These are phyloP conservation scores for Tichodroma muraria DNA, from an alignment of 2,113 vertebrate genomes.

Conservation along the genomic window DNA sequence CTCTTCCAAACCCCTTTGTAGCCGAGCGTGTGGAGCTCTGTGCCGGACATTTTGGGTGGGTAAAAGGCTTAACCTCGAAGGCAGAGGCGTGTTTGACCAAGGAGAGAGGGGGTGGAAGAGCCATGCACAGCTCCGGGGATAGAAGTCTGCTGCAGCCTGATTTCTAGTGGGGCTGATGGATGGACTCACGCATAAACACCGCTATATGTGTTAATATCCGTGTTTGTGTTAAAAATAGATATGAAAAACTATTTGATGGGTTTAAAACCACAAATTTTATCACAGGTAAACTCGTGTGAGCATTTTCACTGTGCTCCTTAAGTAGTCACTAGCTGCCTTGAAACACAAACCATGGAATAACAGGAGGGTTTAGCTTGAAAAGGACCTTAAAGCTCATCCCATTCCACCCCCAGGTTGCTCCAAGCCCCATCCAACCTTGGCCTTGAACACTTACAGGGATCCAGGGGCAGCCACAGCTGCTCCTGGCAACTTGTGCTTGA, in stretches of 20 bases:
- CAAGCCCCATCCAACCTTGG: accelerated
- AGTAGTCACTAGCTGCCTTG: background rate
- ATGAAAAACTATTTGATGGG: background rate
- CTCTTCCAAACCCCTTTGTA: background rate
- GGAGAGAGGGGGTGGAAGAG: background rate
- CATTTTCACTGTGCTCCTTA: background rate
- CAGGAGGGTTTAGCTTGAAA: background rate
- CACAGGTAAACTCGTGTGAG: background rate
- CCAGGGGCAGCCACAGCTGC: background rate
- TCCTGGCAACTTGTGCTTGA: background rate
- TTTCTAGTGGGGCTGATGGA: background rate
- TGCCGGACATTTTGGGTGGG: accelerated
- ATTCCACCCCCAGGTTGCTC: background rate
- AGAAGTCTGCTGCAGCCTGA: background rate
- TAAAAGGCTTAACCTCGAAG: background rate
- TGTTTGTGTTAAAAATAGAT: background rate
- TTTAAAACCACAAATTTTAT: background rate
- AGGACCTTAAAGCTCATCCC: background rate
- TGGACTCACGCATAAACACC: background rate
- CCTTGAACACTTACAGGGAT: background rate
- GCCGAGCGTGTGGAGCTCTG: accelerated
- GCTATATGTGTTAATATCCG: too few species aligned
- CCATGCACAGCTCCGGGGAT: background rate
- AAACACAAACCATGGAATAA: background rate
- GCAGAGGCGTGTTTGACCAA: background rate